These are phyloP conservation scores for Phaonia tiefii DNA, from an alignment of 2,888 invertebrate genomes.

Conservation along the genomic window DNA sequence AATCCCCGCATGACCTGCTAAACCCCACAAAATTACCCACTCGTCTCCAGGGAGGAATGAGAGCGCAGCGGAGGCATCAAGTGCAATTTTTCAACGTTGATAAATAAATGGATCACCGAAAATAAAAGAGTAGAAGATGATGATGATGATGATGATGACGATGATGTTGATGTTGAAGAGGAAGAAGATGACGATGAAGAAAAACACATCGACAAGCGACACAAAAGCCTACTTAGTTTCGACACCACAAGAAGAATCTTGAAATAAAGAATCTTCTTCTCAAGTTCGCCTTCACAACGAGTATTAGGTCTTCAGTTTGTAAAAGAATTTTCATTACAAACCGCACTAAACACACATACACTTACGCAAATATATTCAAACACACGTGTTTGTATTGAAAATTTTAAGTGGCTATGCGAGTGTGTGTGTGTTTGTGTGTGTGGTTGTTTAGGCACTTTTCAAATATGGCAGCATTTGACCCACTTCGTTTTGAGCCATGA, in stretches of 20 bases:
- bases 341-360: conserved; percentile 25
- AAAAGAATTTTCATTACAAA: conserved; percentile 15
- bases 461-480: conserved; percentile 51
- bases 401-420: no score
- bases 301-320: not conserved
- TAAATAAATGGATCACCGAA: conserved; percentile 63
- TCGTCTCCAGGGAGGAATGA: not conserved
- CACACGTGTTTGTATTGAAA: no score
- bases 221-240: conserved; percentile 53
- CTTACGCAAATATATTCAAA: no score
- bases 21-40: not conserved
- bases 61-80: conserved; percentile 41
- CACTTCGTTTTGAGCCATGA: conserved; percentile 53
- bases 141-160: no score
- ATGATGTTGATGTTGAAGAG: no score
- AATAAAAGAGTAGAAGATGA: not conserved
- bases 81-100: conserved; percentile 60
- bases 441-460: conserved; percentile 13
- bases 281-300: conserved; percentile 7
- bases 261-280: conserved; percentile 7
- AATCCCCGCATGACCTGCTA: conserved; percentile 57
- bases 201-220: no score
- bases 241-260: not conserved
- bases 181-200: not conserved
- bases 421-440: conserved; percentile 38